Evolutionary conservation across 2,888 invertebrate genomes (phyloP).

Genomic region (Yponomeuta malinellus): DNA sequence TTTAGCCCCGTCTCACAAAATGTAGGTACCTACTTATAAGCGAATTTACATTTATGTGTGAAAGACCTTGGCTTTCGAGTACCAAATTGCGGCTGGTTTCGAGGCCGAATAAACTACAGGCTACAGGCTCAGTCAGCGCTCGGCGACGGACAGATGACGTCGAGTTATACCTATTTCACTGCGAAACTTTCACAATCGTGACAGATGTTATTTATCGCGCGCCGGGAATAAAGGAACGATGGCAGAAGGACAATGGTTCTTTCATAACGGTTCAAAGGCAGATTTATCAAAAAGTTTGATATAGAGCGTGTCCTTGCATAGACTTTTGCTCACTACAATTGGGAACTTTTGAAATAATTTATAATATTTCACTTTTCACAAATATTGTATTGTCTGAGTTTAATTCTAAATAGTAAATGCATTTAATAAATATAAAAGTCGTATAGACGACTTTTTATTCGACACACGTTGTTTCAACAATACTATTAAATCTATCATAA

Average conservation of each 20-base stretch:
- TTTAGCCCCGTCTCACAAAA: background rate
- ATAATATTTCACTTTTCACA: too few relatives aligned
- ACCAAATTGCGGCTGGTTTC: background rate
- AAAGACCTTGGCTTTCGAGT: background rate
- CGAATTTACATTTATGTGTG: background rate
- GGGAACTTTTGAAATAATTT: too few relatives aligned
- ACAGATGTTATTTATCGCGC: conserved; percentile 37
- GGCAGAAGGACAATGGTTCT: background rate
- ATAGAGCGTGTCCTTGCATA: too few relatives aligned
- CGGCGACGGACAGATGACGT: conserved; percentile 3
- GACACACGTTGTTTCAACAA: too few relatives aligned
- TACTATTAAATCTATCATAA: too few relatives aligned
- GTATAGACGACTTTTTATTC: too few relatives aligned
- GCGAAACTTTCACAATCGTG: conserved; percentile 17
- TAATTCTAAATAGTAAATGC: too few relatives aligned
- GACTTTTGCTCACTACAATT: too few relatives aligned
- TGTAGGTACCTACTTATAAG: background rate
- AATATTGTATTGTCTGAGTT: too few relatives aligned
- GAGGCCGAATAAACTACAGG: conserved; percentile 5
- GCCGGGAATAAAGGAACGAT: background rate
- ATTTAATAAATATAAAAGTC: too few relatives aligned
- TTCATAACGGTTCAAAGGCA: background rate
- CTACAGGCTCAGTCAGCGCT: conserved; percentile 4
- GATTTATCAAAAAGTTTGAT: too few relatives aligned
- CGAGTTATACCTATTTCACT: conserved; percentile 8